Evolutionary conservation across 2,888 invertebrate species (phyloP).

Genomic region (Rhamphomyia laevipes): DNA sequence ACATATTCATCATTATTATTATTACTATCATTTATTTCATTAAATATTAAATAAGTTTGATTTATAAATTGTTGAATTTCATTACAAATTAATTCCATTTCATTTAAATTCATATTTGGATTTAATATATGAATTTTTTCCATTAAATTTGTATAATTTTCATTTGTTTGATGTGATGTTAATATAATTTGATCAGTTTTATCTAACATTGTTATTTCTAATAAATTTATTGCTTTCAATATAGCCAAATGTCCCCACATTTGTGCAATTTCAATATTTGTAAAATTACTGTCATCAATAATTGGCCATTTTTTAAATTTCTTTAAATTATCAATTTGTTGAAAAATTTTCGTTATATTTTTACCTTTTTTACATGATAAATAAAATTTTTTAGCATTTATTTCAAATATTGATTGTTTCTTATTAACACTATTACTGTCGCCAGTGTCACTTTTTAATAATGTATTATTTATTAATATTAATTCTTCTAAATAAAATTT

Average conservation of each 20-base stretch:
- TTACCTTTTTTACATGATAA: neutral
- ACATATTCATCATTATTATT: neutral
- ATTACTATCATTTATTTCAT: neutral
- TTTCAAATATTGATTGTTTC: neutral
- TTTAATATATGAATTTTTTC: neutral
- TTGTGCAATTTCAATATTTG: neutral
- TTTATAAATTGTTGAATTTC: neutral
- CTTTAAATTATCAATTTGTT: neutral
- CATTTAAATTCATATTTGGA: neutral
- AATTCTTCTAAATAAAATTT: neutral
- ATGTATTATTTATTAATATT: neutral
- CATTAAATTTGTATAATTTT: neutral
- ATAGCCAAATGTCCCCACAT: slow-evolving; percentile 1
- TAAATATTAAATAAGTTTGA: neutral
- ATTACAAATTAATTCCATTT: neutral
- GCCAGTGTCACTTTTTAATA: too few relatives aligned
- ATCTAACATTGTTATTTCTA: neutral
- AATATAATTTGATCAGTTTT: neutral
- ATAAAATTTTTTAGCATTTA: neutral
- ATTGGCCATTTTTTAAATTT: neutral
- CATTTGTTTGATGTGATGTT: neutral
- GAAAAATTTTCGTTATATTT: neutral
- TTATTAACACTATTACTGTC: neutral
- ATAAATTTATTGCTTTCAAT: neutral
- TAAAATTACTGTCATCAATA: neutral